phyloP scores from a whole-genome alignment of 1,140 invertebrate species.

The Lutraria rhynchaena region DNA sequence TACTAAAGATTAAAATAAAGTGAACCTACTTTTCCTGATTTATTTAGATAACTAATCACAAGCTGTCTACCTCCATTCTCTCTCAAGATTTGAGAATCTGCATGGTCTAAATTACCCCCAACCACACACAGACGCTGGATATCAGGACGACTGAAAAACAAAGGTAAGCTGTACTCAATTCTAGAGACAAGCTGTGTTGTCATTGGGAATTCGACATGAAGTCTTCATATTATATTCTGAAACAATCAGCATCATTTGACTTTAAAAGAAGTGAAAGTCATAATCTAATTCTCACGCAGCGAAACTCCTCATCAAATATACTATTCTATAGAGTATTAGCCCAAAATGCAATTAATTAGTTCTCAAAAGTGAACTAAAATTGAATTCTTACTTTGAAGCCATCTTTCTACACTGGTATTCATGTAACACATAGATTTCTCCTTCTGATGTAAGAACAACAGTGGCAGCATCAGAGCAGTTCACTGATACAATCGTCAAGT shows the following conservation, averaged over 20 bases:
- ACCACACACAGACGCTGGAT: conserved; percentile 82
- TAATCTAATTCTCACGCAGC: too few relatives aligned
- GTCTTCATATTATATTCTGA: too few relatives aligned
- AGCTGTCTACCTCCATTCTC: conserved; percentile 84
- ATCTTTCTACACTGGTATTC: conserved; percentile 87
- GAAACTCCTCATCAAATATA: too few relatives aligned
- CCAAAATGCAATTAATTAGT: too few relatives aligned
- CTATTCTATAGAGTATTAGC: too few relatives aligned
- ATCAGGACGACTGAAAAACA: conserved; percentile 82
- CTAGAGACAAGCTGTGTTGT: too few relatives aligned
- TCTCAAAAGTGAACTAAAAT: too few relatives aligned
- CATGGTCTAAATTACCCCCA: conserved; percentile 84
- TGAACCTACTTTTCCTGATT: conserved; percentile 84
- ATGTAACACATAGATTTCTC: conserved; percentile 88
- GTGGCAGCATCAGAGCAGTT: conserved; percentile 87
- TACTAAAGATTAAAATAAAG: too few relatives aligned
- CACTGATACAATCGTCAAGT: conserved; percentile 82
- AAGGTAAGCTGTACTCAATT: too few relatives aligned
- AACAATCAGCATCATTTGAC: too few relatives aligned
- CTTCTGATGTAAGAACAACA: conserved; percentile 86
- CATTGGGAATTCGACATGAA: too few relatives aligned
- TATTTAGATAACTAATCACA: conserved; percentile 85
- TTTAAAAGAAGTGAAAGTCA: too few relatives aligned
- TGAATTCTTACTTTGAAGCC: conserved; percentile 84
- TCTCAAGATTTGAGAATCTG: conserved; percentile 80